phyloP scores from a whole-genome alignment of 2,797 vertebrate species.

The Chiloscyllium punctatum region DNA sequence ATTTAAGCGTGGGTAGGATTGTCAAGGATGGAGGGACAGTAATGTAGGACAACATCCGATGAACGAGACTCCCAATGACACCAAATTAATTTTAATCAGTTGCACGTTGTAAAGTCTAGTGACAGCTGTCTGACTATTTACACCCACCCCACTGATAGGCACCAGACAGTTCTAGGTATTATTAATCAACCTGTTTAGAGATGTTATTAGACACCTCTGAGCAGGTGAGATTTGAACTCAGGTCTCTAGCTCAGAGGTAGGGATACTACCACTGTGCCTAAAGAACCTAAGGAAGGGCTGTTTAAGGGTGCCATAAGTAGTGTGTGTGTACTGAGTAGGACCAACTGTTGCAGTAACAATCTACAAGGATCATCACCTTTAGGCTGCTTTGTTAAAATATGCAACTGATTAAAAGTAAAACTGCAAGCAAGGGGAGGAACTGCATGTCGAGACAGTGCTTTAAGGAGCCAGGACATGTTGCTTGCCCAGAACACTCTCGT shows the following conservation, averaged over 20 bases:
- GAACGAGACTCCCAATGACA: background rate
- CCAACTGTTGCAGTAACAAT: background rate
- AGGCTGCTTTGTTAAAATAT: background rate
- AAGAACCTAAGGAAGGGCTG: background rate
- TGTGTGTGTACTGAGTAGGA: background rate
- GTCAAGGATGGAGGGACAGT: background rate
- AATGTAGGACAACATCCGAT: background rate
- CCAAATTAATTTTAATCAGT: constrained; percentile 14
- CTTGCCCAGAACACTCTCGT: constrained; percentile 23
- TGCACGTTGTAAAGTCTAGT: background rate
- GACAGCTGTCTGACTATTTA: background rate
- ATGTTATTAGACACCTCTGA: no score
- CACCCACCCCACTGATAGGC: background rate
- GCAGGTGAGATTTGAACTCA: no score
- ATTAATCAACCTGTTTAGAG: no score
- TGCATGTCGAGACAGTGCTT: background rate
- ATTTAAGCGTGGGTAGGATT: background rate
- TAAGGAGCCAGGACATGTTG: background rate
- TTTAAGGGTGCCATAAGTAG: background rate
- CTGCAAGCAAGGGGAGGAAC: background rate
- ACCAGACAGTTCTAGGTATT: no score
- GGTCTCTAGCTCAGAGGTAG: no score
- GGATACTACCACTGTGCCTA: no score
- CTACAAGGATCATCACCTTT: background rate
- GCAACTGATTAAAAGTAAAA: constrained; percentile 27